These are phyloP conservation scores for Micropterix aruncella DNA, from an alignment of 2,888 invertebrate genomes.

Conservation along the genomic window DNA sequence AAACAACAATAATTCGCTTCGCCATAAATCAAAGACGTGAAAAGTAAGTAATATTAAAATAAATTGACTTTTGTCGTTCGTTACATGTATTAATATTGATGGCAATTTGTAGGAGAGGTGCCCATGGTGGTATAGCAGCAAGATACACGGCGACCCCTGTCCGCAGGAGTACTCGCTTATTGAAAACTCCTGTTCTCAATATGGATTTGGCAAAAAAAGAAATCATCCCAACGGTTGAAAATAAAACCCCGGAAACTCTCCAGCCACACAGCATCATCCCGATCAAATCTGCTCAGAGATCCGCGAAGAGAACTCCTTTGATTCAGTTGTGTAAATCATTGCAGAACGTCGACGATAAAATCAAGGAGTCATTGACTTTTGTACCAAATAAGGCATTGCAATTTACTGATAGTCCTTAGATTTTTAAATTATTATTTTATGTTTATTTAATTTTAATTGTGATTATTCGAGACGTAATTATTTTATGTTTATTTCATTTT, in stretches of 20 bases:
- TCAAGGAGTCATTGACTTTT: conserved; percentile 8
- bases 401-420: conserved; percentile 6
- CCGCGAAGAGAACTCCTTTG: conserved; percentile 6
- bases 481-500: too few relatives aligned
- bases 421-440: too few relatives aligned
- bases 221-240: conserved; percentile 1
- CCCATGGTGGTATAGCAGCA: conserved; percentile 1
- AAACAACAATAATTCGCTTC: conserved; percentile 42
- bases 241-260: conserved; percentile 1
- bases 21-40: conserved; percentile 28
- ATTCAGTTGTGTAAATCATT: conserved; percentile 10
- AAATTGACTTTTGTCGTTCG: neutral
- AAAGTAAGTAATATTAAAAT: neutral
- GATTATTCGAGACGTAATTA: too few relatives aligned
- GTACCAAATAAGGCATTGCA: conserved; percentile 11
- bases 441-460: too few relatives aligned
- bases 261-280: conserved; percentile 1
- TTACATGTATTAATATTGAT: conserved; percentile 3
- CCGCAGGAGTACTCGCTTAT: conserved; percentile 9
- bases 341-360: conserved; percentile 9
- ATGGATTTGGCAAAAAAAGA: neutral
- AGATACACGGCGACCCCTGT: conserved; percentile 11
- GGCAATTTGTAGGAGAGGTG: too few relatives aligned
- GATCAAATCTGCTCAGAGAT: conserved; percentile 5
- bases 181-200: neutral